Conservation (phyloP, 2,797 vertebrate species). For the Pseudocheirus occidentalis region DNA sequence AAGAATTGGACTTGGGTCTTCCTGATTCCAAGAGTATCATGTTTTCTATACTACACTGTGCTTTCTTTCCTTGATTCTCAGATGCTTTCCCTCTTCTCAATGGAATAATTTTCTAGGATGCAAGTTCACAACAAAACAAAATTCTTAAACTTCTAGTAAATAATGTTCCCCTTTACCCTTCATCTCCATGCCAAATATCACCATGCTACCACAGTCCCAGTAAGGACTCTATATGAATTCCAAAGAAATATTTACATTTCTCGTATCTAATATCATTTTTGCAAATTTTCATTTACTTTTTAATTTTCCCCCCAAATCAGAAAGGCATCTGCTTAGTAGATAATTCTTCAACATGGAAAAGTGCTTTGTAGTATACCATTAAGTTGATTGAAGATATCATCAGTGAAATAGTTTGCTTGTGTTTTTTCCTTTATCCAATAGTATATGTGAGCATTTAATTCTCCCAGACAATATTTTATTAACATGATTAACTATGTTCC, state of each 20-base stretch:
- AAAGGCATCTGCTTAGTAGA: not conserved
- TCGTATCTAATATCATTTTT: not conserved
- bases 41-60: not conserved
- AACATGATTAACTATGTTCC: not conserved
- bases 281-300: not conserved
- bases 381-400: not conserved
- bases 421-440: not conserved
- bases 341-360: not conserved
- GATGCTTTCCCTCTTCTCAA: not conserved
- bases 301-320: not conserved
- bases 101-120: not conserved
- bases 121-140: not conserved
- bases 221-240: not conserved
- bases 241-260: no score
- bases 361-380: not conserved
- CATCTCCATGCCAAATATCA: not conserved
- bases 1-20: not conserved
- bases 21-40: not conserved
- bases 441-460: not conserved
- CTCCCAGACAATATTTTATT: not conserved
- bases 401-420: not conserved
- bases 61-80: not conserved
- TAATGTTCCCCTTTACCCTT: not conserved
- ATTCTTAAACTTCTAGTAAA: not conserved
- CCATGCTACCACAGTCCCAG: not conserved